Conservation (phyloP, 2,888 invertebrate genomes). For the Platycheirus rosarum region DNA sequence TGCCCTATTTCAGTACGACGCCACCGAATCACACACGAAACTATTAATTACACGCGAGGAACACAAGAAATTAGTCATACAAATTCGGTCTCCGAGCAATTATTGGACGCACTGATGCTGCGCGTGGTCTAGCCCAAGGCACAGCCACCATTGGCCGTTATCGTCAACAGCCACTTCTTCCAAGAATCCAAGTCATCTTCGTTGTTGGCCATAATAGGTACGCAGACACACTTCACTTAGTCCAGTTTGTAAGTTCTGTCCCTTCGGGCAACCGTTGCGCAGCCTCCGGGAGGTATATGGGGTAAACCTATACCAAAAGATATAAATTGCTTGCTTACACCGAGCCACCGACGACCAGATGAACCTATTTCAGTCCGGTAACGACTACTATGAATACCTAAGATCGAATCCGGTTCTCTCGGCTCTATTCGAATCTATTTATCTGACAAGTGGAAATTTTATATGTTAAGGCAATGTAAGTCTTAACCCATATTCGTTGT, state of each 20-base stretch:
- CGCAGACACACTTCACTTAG: slow-evolving; percentile 30
- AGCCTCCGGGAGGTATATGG: neutral
- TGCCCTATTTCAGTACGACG: slow-evolving; percentile 3
- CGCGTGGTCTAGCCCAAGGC: neutral
- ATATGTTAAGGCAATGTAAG: slow-evolving; percentile 23
- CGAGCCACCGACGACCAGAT: slow-evolving; percentile 7
- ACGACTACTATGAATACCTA: slow-evolving; percentile 32
- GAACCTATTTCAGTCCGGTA: slow-evolving; percentile 40
- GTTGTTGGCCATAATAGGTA: slow-evolving; percentile 28
- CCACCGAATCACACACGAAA: neutral
- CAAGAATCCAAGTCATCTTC: slow-evolving; percentile 39
- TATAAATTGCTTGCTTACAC: slow-evolving; percentile 5
- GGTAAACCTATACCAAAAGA: neutral
- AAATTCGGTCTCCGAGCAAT: slow-evolving; percentile 61
- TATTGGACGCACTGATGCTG: slow-evolving; percentile 20
- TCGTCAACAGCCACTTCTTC: slow-evolving; percentile 13
- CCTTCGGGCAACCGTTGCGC: slow-evolving; percentile 42
- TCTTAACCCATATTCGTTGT: slow-evolving; percentile 64
- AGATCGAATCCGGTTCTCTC: slow-evolving; percentile 61
- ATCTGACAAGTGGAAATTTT: slow-evolving; percentile 41
- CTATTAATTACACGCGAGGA: slow-evolving; percentile 51
- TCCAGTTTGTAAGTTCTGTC: slow-evolving; percentile 26
- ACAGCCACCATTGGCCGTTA: neutral
- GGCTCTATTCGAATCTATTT: slow-evolving; percentile 43
- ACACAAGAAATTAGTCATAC: slow-evolving; percentile 65